Conservation (phyloP, 2,797 vertebrate genomes). For the Graptemys geographica region DNA sequence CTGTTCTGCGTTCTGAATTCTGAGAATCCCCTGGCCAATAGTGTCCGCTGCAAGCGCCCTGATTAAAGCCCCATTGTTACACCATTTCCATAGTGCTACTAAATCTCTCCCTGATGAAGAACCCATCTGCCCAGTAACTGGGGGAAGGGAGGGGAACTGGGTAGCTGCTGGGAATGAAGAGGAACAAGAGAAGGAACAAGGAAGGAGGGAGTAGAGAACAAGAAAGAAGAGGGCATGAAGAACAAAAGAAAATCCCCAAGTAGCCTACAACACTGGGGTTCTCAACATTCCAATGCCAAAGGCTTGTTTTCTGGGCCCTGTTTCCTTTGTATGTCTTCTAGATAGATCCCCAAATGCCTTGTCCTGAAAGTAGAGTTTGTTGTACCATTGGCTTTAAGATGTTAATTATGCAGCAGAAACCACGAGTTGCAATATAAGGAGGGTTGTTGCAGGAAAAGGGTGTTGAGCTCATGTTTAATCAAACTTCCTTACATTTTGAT, state of each 20-base stretch:
- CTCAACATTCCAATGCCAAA: conserved; percentile 38
- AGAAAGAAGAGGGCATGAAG: background rate
- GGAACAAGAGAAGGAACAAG: conserved; percentile 43
- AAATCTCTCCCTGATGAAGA: conserved; percentile 52
- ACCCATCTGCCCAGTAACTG: conserved; percentile 35
- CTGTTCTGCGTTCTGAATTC: conserved; percentile 76
- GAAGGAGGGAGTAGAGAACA: conserved; percentile 11
- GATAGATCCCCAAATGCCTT: conserved; percentile 22
- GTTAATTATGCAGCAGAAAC: conserved; percentile 24
- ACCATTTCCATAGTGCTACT: conserved; percentile 35
- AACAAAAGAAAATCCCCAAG: background rate
- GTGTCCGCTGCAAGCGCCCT: conserved; percentile 39
- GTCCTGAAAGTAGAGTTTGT: background rate
- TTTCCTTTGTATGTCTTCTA: conserved; percentile 56
- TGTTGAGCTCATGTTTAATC: conserved; percentile 63
- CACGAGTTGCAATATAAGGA: conserved; percentile 41
- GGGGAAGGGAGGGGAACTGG: conserved; percentile 20
- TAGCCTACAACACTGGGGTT: background rate
- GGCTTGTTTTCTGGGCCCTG: conserved; percentile 10
- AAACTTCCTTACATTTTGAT: conserved; percentile 70
- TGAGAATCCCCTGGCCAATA: conserved; percentile 52
- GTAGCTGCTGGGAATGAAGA: conserved; percentile 44
- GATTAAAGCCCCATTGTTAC: conserved; percentile 75
- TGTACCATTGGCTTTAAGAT: conserved; percentile 61
- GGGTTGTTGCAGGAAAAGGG: conserved; percentile 71